A percentile compares a stretch with the other conserved stretches of the same genome.
These are phyloP conservation scores for Dione juno DNA, from an alignment of 2,888 invertebrate genomes.

Conservation along the genomic window DNA sequence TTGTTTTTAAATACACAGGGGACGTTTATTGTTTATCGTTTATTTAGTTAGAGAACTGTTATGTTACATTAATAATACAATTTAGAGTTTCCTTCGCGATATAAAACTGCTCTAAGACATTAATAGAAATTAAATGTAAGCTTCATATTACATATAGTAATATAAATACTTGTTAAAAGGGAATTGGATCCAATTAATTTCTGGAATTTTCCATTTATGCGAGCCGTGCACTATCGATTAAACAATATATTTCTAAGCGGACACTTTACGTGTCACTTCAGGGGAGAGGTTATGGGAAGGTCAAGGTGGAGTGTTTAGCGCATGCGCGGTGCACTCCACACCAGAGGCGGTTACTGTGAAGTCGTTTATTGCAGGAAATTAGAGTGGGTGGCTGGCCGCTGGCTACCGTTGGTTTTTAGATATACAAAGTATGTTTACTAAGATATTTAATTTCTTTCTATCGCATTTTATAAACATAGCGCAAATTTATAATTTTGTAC, in stretches of 20 bases:
- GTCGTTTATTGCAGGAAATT: constrained; percentile 19
- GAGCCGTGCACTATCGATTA: constrained; percentile 39
- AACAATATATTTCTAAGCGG: constrained; percentile 30
- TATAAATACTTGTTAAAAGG: not conserved
- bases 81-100: not conserved
- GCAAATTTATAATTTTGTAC: no score
- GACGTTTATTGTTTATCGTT: not conserved
- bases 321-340: constrained; percentile 63
- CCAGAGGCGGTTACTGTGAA: constrained; percentile 22
- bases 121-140: not conserved
- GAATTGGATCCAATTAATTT: not conserved
- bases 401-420: not conserved
- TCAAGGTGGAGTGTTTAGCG: constrained; percentile 68
- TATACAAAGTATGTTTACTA: no score
- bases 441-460: no score
- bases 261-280: constrained; percentile 30
- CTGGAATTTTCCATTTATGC: constrained; percentile 23
- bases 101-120: no score
- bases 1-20: not conserved
- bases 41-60: not conserved
- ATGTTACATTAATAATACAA: not conserved
- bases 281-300: constrained; percentile 58
- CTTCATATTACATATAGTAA: not conserved
- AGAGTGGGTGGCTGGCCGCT: not conserved
- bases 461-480: no score